Evolutionary conservation across 2,888 invertebrate species (phyloP).

Genomic region (Camponotus fellah): DNA sequence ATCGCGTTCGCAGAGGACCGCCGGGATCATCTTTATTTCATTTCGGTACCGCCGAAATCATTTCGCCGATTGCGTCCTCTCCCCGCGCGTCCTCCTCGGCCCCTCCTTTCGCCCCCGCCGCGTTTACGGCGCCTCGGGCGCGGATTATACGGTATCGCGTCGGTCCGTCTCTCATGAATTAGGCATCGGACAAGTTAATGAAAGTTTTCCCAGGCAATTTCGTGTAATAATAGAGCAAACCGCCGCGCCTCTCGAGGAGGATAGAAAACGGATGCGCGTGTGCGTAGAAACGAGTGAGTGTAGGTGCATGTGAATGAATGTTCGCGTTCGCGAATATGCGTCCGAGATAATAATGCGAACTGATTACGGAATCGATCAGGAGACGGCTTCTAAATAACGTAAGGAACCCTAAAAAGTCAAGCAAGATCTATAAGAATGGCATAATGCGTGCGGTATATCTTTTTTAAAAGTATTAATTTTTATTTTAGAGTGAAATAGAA

Average conservation of each 20-base stretch:
- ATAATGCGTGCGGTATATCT: not conserved
- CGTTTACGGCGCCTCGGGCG: slow-evolving; percentile 32
- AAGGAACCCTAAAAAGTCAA: slow-evolving; percentile 2
- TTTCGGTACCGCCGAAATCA: slow-evolving; percentile 45
- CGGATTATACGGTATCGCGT: slow-evolving; percentile 71
- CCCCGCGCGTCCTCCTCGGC: not conserved
- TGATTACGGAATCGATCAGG: slow-evolving; percentile 8
- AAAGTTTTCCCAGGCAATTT: slow-evolving; percentile 77
- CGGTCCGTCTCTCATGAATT: slow-evolving; percentile 76
- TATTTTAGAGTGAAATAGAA: too few relatives aligned
- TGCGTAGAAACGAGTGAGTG: not conserved
- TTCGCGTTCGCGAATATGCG: slow-evolving; percentile 14
- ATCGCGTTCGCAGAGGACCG: slow-evolving; percentile 1
- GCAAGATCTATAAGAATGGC: not conserved
- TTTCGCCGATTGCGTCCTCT: slow-evolving; percentile 62
- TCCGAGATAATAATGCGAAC: slow-evolving; percentile 15
- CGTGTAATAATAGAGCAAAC: slow-evolving; percentile 75
- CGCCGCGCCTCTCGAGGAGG: slow-evolving; percentile 57
- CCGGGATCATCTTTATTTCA: slow-evolving; percentile 51
- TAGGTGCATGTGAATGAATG: not conserved
- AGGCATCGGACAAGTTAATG: slow-evolving; percentile 76
- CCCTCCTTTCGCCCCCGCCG: not conserved
- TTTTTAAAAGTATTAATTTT: too few relatives aligned
- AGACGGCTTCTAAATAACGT: not conserved
- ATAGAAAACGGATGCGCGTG: slow-evolving; percentile 36